Evolutionary conservation across 2,888 invertebrate genomes (phyloP).

Genomic region (Xestia ashworthii): DNA sequence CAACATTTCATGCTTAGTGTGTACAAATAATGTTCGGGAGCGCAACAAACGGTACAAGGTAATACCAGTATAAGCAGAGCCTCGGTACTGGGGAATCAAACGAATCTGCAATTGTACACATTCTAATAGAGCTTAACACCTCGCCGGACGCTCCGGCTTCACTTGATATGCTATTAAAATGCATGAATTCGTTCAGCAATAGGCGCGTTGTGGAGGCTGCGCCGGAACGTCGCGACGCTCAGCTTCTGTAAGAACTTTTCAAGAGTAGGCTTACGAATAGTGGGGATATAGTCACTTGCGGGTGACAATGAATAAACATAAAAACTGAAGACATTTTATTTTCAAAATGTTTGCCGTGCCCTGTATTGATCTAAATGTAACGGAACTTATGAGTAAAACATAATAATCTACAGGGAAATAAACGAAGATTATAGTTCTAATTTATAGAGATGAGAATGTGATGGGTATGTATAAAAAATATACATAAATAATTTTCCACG

Average conservation of each 20-base stretch:
- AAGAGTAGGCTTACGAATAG: background rate
- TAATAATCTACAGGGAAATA: too few relatives aligned
- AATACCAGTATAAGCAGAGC: constrained; percentile 83
- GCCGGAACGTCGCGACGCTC: background rate
- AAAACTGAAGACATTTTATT: background rate
- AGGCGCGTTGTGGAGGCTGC: constrained; percentile 25
- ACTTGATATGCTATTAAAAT: constrained; percentile 69
- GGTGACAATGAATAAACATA: background rate
- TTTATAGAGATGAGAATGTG: background rate
- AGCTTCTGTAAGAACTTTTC: constrained; percentile 7
- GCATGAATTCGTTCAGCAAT: constrained; percentile 66
- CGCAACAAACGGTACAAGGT: constrained; percentile 87
- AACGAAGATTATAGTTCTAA: background rate
- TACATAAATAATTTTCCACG: background rate
- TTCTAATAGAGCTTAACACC: constrained; percentile 68
- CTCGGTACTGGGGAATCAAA: constrained; percentile 78
- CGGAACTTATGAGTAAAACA: too few relatives aligned
- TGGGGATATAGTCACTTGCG: background rate
- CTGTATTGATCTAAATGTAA: background rate
- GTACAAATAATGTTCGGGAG: constrained; percentile 89
- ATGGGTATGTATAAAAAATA: background rate
- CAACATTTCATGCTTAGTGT: constrained; percentile 91
- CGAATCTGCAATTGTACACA: constrained; percentile 78
- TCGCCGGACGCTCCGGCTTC: constrained; percentile 46
- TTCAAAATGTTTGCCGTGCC: background rate